A percentile compares a stretch with the other conserved stretches of the same genome.
phyloP scores from a whole-genome alignment of 2,888 invertebrate species.

The Fragum fragum region DNA sequence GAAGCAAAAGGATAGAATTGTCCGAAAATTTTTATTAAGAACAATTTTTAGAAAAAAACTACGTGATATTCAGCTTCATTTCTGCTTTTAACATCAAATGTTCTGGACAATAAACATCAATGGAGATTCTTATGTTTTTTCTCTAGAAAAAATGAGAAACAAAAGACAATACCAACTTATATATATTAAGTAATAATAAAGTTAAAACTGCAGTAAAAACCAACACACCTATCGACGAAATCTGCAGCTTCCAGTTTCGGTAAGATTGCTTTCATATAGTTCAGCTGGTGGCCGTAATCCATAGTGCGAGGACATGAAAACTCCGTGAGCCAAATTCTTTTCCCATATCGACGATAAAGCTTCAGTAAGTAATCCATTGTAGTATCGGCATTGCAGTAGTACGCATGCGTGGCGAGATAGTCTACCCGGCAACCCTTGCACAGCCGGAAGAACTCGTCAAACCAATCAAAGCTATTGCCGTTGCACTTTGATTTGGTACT shows the following conservation, averaged over 20 bases:
- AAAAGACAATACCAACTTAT: no score
- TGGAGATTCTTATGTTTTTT: no score
- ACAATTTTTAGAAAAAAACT: no score
- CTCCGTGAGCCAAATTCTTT: constrained; percentile 68
- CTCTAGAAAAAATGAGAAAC: no score
- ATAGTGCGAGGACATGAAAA: constrained; percentile 61
- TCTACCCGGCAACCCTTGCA: constrained; percentile 71
- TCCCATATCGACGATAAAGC: constrained; percentile 45
- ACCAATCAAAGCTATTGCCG: constrained; percentile 66
- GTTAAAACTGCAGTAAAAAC: not conserved
- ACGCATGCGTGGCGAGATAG: constrained; percentile 71
- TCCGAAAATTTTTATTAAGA: no score
- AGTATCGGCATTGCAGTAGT: constrained; percentile 38
- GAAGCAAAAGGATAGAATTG: no score
- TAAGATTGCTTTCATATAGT: constrained; percentile 91
- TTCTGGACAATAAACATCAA: no score
- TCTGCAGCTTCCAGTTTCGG: constrained; percentile 95
- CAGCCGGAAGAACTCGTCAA: constrained; percentile 68
- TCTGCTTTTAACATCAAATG: no score
- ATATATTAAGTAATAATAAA: no score
- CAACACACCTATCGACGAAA: constrained; percentile 45
- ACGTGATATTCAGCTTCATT: no score
- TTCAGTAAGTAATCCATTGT: constrained; percentile 47
- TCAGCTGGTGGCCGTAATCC: constrained; percentile 39
- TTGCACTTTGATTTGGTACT: constrained; percentile 35